Percentiles rank a stretch among this genome's conserved stretches.
Conservation (phyloP, 2,888 invertebrate genomes). For the Eupeodes luniger region DNA sequence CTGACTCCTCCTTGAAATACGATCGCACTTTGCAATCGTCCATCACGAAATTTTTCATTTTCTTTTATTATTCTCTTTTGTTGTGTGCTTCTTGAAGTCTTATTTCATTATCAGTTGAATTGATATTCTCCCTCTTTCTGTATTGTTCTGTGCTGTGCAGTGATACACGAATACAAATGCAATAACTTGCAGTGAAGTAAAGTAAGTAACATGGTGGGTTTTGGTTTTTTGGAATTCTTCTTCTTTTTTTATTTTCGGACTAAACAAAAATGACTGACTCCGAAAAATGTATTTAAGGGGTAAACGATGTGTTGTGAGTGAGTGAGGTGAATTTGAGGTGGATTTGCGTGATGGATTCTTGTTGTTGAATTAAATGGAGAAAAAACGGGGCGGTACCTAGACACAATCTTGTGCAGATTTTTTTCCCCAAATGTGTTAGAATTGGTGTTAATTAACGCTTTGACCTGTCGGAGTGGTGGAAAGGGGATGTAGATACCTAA, state of each 20-base stretch:
- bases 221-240: not conserved
- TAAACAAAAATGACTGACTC: constrained; percentile 47
- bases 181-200: not conserved
- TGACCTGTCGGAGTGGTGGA: constrained; percentile 40
- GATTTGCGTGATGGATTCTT: constrained; percentile 45
- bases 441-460: constrained; percentile 62
- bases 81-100: not conserved
- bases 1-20: constrained; percentile 75
- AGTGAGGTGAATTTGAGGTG: constrained; percentile 51
- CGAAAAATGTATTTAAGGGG: constrained; percentile 50
- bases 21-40: constrained; percentile 74
- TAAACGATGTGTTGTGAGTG: not conserved
- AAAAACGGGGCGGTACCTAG: constrained; percentile 59
- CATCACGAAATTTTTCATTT: constrained; percentile 75
- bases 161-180: constrained; percentile 1
- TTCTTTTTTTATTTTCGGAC: constrained; percentile 19
- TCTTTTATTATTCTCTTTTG: constrained; percentile 47
- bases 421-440: constrained; percentile 48
- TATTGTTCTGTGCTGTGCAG: not conserved
- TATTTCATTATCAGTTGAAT: constrained; percentile 9
- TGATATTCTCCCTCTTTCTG: constrained; percentile 16
- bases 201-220: not conserved
- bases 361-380: constrained; percentile 24
- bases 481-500: not conserved
- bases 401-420: constrained; percentile 48